Percentiles rank a stretch among this genome's conserved stretches.
These are phyloP conservation scores for Helogale parvula DNA, from an alignment of 2,113 vertebrate genomes.

Conservation along the genomic window DNA sequence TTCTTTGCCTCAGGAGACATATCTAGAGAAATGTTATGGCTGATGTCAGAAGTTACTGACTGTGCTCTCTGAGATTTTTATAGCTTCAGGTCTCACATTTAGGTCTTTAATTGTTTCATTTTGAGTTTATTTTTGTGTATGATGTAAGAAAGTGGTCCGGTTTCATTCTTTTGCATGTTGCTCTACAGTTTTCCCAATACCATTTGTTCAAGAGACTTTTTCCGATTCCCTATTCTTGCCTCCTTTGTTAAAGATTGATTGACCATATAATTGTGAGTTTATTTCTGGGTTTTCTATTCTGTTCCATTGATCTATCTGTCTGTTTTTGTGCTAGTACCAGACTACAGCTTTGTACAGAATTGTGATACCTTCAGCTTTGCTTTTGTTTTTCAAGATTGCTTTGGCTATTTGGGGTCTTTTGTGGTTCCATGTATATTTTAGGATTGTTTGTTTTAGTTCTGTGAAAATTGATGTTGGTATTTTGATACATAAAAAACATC, in stretches of 20 bases:
- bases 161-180: neutral
- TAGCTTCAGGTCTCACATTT: neutral
- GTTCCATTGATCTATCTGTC: neutral
- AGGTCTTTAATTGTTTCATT: neutral
- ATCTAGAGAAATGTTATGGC: neutral
- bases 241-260: neutral
- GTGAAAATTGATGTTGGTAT: neutral
- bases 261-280: neutral
- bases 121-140: neutral
- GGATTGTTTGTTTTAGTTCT: neutral
- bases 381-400: neutral
- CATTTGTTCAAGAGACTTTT: neutral
- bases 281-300: neutral
- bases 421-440: neutral
- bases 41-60: neutral
- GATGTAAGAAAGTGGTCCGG: neutral
- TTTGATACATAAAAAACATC: neutral
- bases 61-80: neutral
- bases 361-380: neutral
- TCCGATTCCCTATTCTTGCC: neutral
- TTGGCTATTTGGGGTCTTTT: neutral
- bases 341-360: neutral
- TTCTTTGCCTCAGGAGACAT: neutral
- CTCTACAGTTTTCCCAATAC: neutral
- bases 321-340: neutral